phyloP scores from a whole-genome alignment of 2,888 invertebrate species.

The Gerosis bhagava region DNA sequence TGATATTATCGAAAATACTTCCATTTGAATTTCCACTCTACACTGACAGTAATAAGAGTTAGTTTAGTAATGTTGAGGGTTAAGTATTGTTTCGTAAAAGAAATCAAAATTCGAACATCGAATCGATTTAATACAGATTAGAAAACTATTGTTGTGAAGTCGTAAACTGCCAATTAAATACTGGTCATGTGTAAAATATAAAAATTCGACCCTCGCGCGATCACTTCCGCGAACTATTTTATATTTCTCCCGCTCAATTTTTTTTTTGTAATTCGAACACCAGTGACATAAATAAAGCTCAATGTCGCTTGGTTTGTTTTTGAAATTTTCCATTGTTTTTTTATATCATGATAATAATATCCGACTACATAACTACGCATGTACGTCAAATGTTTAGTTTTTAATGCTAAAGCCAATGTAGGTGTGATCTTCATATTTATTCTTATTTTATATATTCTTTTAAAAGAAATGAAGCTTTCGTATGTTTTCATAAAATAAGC shows the following conservation, averaged over 20 bases:
- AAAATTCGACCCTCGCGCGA: conserved; percentile 44
- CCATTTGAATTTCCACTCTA: conserved; percentile 10
- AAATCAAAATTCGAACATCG: conserved; percentile 43
- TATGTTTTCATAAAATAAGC: too few relatives aligned
- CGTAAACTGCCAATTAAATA: conserved; percentile 57
- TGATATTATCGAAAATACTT: background rate
- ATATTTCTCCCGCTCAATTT: conserved; percentile 28
- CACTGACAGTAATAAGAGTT: background rate
- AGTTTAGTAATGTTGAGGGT: background rate
- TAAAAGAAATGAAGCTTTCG: too few relatives aligned
- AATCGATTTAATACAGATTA: conserved; percentile 49
- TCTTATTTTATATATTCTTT: too few relatives aligned
- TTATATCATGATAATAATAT: too few relatives aligned
- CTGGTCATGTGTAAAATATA: conserved; percentile 58
- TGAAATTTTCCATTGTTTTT: too few relatives aligned
- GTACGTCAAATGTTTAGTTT: too few relatives aligned
- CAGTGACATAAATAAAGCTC: background rate
- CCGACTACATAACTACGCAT: too few relatives aligned
- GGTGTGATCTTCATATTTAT: too few relatives aligned
- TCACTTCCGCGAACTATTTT: conserved; percentile 48
- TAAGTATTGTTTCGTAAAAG: conserved; percentile 6
- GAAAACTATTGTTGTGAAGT: conserved; percentile 38
- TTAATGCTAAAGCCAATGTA: too few relatives aligned
- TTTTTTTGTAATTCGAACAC: conserved; percentile 9
- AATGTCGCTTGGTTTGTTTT: too few relatives aligned